Conservation (phyloP, 2,888 invertebrate species). For the Agrotis ipsilon region DNA sequence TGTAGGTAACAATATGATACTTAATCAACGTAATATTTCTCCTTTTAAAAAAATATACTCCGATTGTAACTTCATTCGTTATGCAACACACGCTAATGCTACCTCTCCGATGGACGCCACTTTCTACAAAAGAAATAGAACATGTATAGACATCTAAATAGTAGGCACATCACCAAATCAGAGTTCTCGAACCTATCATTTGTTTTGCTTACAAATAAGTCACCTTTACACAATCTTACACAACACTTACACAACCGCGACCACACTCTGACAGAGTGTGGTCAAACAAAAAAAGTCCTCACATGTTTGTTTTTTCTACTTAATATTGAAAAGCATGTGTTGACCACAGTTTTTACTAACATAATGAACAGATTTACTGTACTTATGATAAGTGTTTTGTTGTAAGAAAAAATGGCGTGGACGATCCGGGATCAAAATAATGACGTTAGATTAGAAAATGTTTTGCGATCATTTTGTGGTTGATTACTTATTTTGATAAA, state of each 20-base stretch:
- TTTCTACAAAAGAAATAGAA: conserved; percentile 51
- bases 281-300: conserved; percentile 35
- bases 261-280: not conserved
- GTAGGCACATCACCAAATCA: conserved; percentile 9
- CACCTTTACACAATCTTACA: conserved; percentile 48
- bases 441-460: conserved; percentile 22
- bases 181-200: conserved; percentile 31
- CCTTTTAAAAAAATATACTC: not conserved
- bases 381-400: conserved; percentile 15
- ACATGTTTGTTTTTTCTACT: conserved; percentile 31
- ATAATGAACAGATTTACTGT: not conserved
- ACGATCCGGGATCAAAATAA: conserved; percentile 33
- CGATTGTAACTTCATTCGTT: conserved; percentile 7
- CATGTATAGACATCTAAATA: conserved; percentile 18
- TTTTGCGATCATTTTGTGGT: conserved; percentile 15
- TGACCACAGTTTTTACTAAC: conserved; percentile 31
- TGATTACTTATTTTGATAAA: conserved; percentile 16
- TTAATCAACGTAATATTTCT: not conserved
- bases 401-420: conserved; percentile 19
- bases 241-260: conserved; percentile 31
- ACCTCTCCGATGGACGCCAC: conserved; percentile 25
- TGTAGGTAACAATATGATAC: not conserved
- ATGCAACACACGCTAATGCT: conserved; percentile 30
- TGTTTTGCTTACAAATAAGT: conserved; percentile 35
- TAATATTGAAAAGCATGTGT: conserved; percentile 26